Evolutionary conservation across 2,797 vertebrate genomes (phyloP).

Genomic region (Danio albolineatus): DNA sequence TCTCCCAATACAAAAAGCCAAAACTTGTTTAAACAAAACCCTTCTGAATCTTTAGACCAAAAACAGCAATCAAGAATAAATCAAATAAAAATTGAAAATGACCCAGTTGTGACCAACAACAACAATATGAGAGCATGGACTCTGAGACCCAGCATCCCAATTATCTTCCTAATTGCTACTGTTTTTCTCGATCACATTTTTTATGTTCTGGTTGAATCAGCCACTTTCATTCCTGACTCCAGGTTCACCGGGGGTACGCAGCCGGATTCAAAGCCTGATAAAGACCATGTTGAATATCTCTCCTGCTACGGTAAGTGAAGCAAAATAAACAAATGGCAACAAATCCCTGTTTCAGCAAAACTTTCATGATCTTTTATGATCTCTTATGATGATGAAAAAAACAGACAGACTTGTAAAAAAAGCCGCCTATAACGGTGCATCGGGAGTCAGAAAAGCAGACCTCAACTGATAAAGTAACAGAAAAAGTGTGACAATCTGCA

Average conservation of each 20-base stretch:
- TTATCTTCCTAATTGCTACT: not conserved
- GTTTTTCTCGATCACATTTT: not conserved
- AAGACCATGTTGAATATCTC: constrained; percentile 8
- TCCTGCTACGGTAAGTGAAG: not conserved
- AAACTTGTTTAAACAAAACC: not conserved
- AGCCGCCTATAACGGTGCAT: not conserved
- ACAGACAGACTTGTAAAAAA: not conserved
- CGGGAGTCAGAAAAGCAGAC: not conserved
- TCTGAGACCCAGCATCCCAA: not conserved
- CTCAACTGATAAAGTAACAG: not conserved
- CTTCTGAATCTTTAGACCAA: not conserved
- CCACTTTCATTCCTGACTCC: constrained; percentile 39
- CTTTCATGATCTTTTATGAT: not conserved
- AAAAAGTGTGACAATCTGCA: not conserved
- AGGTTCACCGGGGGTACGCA: constrained; percentile 41
- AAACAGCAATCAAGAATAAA: not conserved
- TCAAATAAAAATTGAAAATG: not conserved
- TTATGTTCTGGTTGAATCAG: not conserved
- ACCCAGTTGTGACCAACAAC: not conserved
- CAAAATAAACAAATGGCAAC: constrained; percentile 35
- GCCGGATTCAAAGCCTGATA: constrained; percentile 10
- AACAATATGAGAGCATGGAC: not conserved
- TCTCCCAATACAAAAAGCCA: not conserved
- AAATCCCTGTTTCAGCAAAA: not conserved
- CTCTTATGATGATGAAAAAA: no score